Evolutionary conservation across 2,797 vertebrate species (phyloP).

Genomic region (Anabacerthia variegaticeps): DNA sequence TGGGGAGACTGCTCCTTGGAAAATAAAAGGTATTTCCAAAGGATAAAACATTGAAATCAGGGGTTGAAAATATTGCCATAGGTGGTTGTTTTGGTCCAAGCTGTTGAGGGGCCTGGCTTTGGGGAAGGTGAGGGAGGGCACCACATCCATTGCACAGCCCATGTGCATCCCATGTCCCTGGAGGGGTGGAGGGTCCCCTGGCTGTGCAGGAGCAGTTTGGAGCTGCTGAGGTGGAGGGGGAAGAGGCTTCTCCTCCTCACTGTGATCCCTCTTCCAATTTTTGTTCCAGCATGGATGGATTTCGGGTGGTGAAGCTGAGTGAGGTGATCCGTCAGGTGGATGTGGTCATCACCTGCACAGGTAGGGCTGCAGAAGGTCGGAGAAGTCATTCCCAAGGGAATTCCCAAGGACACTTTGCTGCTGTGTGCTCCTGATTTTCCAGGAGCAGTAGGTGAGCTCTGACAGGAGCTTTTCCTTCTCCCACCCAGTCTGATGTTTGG

Average conservation of each 20-base stretch:
- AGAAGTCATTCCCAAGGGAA: not conserved
- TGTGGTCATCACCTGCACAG: slow-evolving; percentile 98
- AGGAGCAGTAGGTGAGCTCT: not conserved
- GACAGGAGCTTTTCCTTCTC: not conserved
- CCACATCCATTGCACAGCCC: not conserved
- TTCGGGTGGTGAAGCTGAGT: slow-evolving; percentile 95
- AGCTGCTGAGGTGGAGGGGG: not conserved
- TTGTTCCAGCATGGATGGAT: slow-evolving; percentile 93
- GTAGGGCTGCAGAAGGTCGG: slow-evolving; percentile 69
- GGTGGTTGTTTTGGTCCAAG: not conserved
- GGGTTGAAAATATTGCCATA: not conserved
- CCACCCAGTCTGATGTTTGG: not conserved
- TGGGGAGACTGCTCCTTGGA: not conserved
- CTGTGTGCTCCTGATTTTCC: not conserved
- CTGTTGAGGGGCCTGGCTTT: not conserved
- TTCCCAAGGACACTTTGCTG: not conserved
- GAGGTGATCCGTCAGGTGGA: slow-evolving; percentile 98
- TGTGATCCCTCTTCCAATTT: not conserved
- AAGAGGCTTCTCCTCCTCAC: not conserved
- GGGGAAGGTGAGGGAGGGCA: not conserved
- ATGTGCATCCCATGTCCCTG: fast-evolving
- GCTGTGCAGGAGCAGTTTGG: not conserved
- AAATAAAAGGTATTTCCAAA: not conserved
- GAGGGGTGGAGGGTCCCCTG: not conserved
- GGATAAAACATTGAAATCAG: not conserved